phyloP scores from a whole-genome alignment of 2,888 invertebrate genomes.

The Eurois occulta region DNA sequence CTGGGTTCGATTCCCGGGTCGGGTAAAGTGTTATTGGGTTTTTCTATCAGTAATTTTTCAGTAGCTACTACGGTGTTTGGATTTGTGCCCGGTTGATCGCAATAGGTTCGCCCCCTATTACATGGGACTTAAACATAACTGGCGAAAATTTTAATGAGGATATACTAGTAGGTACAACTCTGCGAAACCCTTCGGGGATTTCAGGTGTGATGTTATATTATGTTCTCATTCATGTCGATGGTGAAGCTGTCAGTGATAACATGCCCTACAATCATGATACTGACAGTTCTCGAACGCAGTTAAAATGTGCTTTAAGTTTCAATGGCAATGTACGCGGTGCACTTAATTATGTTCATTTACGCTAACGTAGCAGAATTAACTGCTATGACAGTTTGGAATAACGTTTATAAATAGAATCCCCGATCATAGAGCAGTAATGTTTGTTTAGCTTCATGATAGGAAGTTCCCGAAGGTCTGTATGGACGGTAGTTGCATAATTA shows the following conservation, averaged over 20 bases:
- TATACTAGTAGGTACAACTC: too few species aligned
- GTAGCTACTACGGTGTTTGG: too few species aligned
- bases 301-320: neutral
- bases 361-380: constrained; percentile 21
- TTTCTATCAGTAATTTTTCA: too few species aligned
- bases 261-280: neutral
- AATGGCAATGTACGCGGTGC: constrained; percentile 41
- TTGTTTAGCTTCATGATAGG: constrained; percentile 3
- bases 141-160: too few species aligned
- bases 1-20: too few species aligned
- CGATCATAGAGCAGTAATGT: constrained; percentile 36
- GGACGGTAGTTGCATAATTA: neutral
- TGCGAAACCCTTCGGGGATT: too few species aligned
- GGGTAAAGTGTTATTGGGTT: too few species aligned
- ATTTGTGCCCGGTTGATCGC: too few species aligned
- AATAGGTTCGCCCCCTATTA: too few species aligned
- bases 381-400: constrained; percentile 23
- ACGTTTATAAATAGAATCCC: constrained; percentile 40
- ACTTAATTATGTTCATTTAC: constrained; percentile 52
- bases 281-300: neutral
- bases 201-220: too few species aligned
- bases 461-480: neutral
- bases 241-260: neutral
- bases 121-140: too few species aligned
- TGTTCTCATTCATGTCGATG: too few species aligned